phyloP scores from a whole-genome alignment of 2,797 vertebrate species.

The Parauchenoglanis punctatus region DNA sequence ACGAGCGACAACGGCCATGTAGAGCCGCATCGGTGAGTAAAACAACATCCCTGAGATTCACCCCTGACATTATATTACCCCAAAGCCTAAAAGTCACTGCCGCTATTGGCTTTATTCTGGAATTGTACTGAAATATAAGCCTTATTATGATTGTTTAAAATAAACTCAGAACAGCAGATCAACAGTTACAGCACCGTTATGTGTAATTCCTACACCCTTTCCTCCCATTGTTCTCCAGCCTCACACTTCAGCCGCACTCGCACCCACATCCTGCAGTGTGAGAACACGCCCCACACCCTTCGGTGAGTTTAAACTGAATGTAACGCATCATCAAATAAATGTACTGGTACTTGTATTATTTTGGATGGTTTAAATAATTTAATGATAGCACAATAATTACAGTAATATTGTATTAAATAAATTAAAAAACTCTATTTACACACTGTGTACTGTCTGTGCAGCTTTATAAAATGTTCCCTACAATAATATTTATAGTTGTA shows the following conservation, averaged over 20 bases:
- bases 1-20: background rate
- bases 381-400: background rate
- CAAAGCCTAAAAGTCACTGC: background rate
- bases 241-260: background rate
- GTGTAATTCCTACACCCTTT: background rate
- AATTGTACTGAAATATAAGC: background rate
- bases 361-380: background rate
- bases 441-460: background rate
- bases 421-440: background rate
- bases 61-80: too few relatives aligned
- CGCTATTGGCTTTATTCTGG: background rate
- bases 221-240: background rate
- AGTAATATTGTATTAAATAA: background rate
- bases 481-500: background rate
- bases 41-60: background rate
- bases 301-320: slow-evolving; percentile 26
- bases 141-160: background rate
- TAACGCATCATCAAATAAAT: too few relatives aligned
- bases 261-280: background rate
- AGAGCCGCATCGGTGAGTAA: background rate
- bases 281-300: background rate
- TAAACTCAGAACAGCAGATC: too few relatives aligned
- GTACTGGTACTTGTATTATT: too few relatives aligned
- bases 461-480: background rate
- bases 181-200: background rate